phyloP scores from a whole-genome alignment of 2,797 vertebrate species.

The Pempheris klunzingeri region DNA sequence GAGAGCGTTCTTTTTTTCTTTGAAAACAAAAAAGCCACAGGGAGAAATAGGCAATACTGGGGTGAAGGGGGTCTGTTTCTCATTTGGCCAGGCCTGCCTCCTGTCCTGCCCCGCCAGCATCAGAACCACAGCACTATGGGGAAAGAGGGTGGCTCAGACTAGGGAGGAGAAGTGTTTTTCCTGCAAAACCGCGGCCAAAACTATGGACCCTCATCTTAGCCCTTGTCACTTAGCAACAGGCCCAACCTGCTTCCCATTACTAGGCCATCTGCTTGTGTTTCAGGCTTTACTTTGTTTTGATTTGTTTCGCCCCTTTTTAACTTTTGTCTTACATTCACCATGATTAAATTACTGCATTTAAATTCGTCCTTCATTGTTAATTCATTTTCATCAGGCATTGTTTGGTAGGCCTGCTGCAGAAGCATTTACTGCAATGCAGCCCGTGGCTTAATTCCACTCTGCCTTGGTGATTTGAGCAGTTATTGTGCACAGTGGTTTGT shows the following conservation, averaged over 20 bases:
- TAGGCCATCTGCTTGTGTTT: slow-evolving; percentile 82
- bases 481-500: slow-evolving; percentile 50
- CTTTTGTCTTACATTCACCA: slow-evolving; percentile 67
- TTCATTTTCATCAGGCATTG: slow-evolving; percentile 73
- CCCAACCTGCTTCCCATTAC: slow-evolving; percentile 85
- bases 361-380: slow-evolving; percentile 63
- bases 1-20: slow-evolving; percentile 82
- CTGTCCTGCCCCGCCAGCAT: slow-evolving; percentile 83
- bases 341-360: slow-evolving; percentile 75
- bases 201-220: slow-evolving; percentile 81
- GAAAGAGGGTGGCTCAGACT: slow-evolving; percentile 76
- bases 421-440: slow-evolving; percentile 44
- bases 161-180: slow-evolving; percentile 83
- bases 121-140: slow-evolving; percentile 79
- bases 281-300: slow-evolving; percentile 81
- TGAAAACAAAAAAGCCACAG: slow-evolving; percentile 84
- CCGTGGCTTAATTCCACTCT: slow-evolving; percentile 44
- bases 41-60: slow-evolving; percentile 85
- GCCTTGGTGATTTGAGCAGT: slow-evolving; percentile 57
- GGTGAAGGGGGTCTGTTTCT: slow-evolving; percentile 89
- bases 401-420: slow-evolving; percentile 46
- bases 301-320: slow-evolving; percentile 75
- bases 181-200: slow-evolving; percentile 80
- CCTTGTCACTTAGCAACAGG: slow-evolving; percentile 86
- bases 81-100: slow-evolving; percentile 86